A percentile compares a stretch with the other conserved stretches of the same genome.
Evolutionary conservation across 1,140 invertebrate species (phyloP).

Genomic region (Drosophila santomea): DNA sequence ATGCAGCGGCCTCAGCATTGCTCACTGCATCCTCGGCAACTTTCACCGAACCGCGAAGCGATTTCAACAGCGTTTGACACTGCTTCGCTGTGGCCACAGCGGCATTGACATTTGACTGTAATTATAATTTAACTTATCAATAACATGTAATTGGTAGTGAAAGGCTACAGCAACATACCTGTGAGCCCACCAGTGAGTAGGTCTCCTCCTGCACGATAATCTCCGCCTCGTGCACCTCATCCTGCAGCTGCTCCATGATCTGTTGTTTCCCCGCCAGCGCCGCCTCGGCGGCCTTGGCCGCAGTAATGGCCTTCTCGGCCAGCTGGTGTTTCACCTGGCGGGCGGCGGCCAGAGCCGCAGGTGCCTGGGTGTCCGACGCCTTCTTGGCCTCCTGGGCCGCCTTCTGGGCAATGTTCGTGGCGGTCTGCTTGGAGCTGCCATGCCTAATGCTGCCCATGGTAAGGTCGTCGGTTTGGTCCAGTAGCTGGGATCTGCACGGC

Average conservation of each 20-base stretch:
- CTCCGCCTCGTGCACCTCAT: slow-evolving; percentile 87
- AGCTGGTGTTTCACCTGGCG: slow-evolving; percentile 88
- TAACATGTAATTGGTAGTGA: background rate
- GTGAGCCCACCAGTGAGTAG: slow-evolving; percentile 85
- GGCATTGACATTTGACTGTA: slow-evolving; percentile 86
- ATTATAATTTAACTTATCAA: background rate
- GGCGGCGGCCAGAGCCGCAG: slow-evolving; percentile 88
- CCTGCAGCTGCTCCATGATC: slow-evolving; percentile 86
- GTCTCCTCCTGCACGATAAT: slow-evolving; percentile 87
- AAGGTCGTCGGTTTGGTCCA: background rate
- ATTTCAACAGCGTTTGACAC: slow-evolving; percentile 85
- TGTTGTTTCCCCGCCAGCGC: slow-evolving; percentile 87
- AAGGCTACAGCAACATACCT: background rate
- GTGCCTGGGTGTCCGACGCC: slow-evolving; percentile 88
- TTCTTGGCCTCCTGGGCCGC: slow-evolving; percentile 88
- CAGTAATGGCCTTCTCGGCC: slow-evolving; percentile 87
- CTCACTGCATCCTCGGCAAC: slow-evolving; percentile 86
- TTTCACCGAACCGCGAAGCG: slow-evolving; percentile 85
- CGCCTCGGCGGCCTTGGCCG: slow-evolving; percentile 88
- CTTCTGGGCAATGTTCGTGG: slow-evolving; percentile 87
- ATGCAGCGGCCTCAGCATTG: slow-evolving; percentile 86
- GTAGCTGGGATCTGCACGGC: background rate
- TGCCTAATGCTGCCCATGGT: background rate
- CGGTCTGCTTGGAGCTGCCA: slow-evolving; percentile 71
- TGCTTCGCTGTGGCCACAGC: slow-evolving; percentile 86